A percentile compares a stretch with the other conserved stretches of the same genome.
These are phyloP conservation scores for Geotrupes spiniger DNA, from an alignment of 2,888 invertebrate species.

Conservation along the genomic window DNA sequence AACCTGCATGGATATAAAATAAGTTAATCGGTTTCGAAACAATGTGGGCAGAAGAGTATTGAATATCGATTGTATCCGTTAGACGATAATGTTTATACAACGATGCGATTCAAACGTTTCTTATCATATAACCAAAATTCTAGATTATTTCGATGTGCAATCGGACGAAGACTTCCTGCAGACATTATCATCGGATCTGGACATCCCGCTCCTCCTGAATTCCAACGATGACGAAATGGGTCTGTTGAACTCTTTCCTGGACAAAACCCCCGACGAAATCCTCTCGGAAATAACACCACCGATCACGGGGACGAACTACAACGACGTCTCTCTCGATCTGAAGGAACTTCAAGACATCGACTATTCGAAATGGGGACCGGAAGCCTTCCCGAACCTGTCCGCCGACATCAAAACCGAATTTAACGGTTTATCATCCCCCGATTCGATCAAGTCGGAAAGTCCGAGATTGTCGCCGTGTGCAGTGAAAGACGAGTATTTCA, in stretches of 20 bases:
- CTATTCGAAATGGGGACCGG: neutral
- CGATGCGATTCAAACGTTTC: slow-evolving; percentile 1
- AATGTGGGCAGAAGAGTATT: too few relatives aligned
- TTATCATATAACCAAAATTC: too few relatives aligned
- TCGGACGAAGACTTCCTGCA: slow-evolving; percentile 47
- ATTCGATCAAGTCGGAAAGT: slow-evolving; percentile 29
- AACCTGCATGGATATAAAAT: too few relatives aligned
- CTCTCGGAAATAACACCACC: slow-evolving; percentile 41
- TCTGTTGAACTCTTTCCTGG: slow-evolving; percentile 43
- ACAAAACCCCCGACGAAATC: slow-evolving; percentile 45
- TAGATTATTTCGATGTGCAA: slow-evolving; percentile 34
- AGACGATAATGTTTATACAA: slow-evolving; percentile 6
- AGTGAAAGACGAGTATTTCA: slow-evolving; percentile 24
- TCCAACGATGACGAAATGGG: slow-evolving; percentile 43
- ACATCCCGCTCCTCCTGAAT: slow-evolving; percentile 46
- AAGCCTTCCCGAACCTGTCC: slow-evolving; percentile 12
- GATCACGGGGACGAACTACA: slow-evolving; percentile 21
- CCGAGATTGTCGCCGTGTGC: slow-evolving; percentile 32
- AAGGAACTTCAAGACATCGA: too few relatives aligned
- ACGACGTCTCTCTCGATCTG: neutral
- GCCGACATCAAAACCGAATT: slow-evolving; percentile 28
- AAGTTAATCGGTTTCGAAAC: too few relatives aligned
- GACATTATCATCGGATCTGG: slow-evolving; percentile 44
- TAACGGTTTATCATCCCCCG: slow-evolving; percentile 30
- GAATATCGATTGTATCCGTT: too few relatives aligned